These are phyloP conservation scores for Guaruba guarouba DNA, from an alignment of 2,113 vertebrate species.

Conservation along the genomic window DNA sequence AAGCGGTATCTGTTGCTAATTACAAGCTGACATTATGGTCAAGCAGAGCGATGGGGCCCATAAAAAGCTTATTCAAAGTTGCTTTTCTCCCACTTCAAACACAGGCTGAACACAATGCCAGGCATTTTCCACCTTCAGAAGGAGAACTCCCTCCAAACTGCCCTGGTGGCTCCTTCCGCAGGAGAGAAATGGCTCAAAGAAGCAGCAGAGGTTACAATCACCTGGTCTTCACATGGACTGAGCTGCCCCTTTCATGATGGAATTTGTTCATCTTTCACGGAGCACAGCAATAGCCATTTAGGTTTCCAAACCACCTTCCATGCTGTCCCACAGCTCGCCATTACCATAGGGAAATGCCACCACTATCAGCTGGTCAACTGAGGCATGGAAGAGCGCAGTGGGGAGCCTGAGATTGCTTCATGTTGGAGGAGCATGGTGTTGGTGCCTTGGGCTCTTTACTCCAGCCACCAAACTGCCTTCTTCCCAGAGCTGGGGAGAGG, in stretches of 20 bases:
- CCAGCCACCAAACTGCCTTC: not conserved
- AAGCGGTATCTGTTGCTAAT: constrained; percentile 71
- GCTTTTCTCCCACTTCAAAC: constrained; percentile 58
- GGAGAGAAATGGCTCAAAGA: not conserved
- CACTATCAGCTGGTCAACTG: not conserved
- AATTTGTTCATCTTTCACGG: not conserved
- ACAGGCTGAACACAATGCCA: constrained; percentile 51
- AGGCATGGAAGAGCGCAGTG: fast-evolving
- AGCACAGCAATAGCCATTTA: not conserved
- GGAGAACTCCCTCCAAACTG: not conserved
- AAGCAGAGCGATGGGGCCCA: constrained; percentile 52
- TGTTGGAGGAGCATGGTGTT: fast-evolving
- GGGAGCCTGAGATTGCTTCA: not conserved
- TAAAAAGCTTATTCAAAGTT: constrained; percentile 67
- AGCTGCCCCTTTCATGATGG: not conserved
- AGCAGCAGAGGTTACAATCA: not conserved
- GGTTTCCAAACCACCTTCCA: not conserved
- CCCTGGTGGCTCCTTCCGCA: not conserved
- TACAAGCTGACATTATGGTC: constrained; percentile 68
- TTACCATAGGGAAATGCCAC: not conserved
- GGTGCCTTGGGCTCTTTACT: not conserved
- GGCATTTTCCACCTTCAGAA: constrained; percentile 50
- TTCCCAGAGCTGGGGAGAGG: not conserved
- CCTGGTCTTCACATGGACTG: not conserved
- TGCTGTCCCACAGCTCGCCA: not conserved